Base-by-base conservation (phyloP, 2,113 vertebrate species). In the Arizona elegans region DNA sequence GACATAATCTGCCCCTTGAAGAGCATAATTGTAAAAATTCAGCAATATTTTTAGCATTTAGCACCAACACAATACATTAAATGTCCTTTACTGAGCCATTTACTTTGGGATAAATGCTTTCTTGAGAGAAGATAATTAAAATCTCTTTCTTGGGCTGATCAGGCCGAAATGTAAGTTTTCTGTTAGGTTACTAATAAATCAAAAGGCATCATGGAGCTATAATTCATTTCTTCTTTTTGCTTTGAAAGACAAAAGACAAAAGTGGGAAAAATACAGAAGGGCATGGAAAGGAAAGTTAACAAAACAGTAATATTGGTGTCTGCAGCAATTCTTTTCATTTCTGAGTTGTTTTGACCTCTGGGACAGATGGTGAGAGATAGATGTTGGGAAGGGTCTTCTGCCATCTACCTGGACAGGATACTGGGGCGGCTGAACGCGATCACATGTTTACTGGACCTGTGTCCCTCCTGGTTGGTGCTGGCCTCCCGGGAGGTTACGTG, bases 41-140 rank as follows among this genome's bases (percentile, higher is more conserved):
- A 85, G 38, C 62, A 89, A 52, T 92, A 85, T 89, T 92, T 75
- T 26, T n/a, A 85, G 26, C 38, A 58, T 88, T 92, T 88, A 65
- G 11, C n/a, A 54, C 21, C 12, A 70, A 52, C n/a, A 88, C 50
- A 56, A 47, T 26, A 26, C 53, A 50, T 85, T 50, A 70, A 81
- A 75, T 58, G 38, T 56, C 53, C 70, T 26, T 33, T 24, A 85
- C 55, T 29, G 33, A 81, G 65, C 24, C 52, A 89, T 89, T 92
- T 92, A 62, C 47, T 92, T 92, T 43, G 5, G 11, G 15, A 55
- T 88, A 88, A 62, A 19, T 75, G 21, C 13, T 89, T 92, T 38
- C 53, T 50, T 92, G 33, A 47, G 65, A 89, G 43, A 47, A 92
- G 87, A 86, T 29, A 21, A 91, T 86, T 52, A 38, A 52, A 92